phyloP scores from a whole-genome alignment of 1,140 invertebrate genomes.

The Rhynchophorus ferrugineus region DNA sequence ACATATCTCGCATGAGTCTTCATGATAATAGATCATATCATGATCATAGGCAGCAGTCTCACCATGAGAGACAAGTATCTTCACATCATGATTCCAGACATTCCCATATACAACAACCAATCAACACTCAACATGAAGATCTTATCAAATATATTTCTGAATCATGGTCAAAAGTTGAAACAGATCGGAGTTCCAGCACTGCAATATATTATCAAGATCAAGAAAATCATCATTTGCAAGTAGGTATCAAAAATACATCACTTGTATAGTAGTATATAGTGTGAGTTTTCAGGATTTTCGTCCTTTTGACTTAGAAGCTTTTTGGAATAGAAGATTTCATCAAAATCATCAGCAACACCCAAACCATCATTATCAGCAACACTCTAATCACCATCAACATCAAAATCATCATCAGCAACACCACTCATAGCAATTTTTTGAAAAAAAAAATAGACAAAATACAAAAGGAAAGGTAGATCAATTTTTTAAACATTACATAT shows the following conservation, averaged over 20 bases:
- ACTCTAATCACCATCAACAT: constrained; percentile 25
- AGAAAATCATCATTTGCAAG: constrained; percentile 37
- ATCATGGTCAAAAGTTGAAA: constrained; percentile 39
- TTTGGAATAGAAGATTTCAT: constrained; percentile 51
- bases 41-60: constrained; percentile 16
- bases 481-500: not conserved
- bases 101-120: constrained; percentile 15
- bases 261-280: constrained; percentile 48
- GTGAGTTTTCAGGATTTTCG: constrained; percentile 44
- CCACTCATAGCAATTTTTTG: constrained; percentile 25
- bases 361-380: not conserved
- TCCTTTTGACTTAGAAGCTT: constrained; percentile 54
- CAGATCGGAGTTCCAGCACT: constrained; percentile 29
- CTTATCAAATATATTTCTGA: constrained; percentile 39
- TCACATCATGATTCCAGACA: constrained; percentile 11
- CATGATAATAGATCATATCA: constrained; percentile 14
- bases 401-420: constrained; percentile 20
- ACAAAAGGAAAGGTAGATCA: not conserved
- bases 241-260: constrained; percentile 52
- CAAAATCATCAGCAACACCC: constrained; percentile 35
- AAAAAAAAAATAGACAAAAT: not conserved
- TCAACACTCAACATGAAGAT: constrained; percentile 37
- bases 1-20: constrained; percentile 9
- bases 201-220: constrained; percentile 38
- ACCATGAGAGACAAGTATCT: constrained; percentile 5